Evolutionary conservation across 2,113 vertebrate genomes (phyloP).

Genomic region (Sapayoa aenigma): DNA sequence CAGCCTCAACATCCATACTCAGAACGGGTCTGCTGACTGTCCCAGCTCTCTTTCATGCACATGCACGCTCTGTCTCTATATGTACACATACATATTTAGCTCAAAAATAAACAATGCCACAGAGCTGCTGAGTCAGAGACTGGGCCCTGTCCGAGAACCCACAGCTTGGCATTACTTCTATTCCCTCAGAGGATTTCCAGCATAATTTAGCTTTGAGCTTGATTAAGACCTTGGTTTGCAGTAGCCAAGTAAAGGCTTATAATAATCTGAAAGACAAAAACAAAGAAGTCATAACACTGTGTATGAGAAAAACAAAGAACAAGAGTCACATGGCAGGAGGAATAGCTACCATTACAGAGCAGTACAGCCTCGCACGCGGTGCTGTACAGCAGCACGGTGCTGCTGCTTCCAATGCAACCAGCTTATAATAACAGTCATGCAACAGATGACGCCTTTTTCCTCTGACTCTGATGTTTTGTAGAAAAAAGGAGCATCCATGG

Average conservation of each 20-base stretch:
- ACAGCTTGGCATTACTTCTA: background rate
- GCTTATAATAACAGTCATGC: background rate
- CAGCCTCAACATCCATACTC: background rate
- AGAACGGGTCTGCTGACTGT: background rate
- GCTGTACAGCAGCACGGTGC: rapidly evolving
- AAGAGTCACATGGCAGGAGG: background rate
- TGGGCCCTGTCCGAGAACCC: background rate
- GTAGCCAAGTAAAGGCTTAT: background rate
- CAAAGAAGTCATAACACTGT: background rate
- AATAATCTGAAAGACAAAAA: background rate
- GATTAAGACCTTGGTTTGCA: constrained; percentile 12
- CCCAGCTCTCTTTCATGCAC: background rate
- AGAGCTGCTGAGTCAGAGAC: constrained; percentile 7
- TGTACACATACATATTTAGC: background rate
- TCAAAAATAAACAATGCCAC: background rate
- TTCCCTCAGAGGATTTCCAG: background rate
- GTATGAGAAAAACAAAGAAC: background rate
- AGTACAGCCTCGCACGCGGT: rapidly evolving
- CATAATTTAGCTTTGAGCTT: background rate
- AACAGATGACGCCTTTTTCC: background rate
- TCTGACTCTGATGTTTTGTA: background rate
- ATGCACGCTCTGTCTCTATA: rapidly evolving
- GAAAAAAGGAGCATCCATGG: background rate
- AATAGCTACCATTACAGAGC: rapidly evolving
- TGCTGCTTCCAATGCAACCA: background rate